These are phyloP conservation scores for Agrotis ipsilon DNA, from an alignment of 2,888 invertebrate species.

Conservation along the genomic window DNA sequence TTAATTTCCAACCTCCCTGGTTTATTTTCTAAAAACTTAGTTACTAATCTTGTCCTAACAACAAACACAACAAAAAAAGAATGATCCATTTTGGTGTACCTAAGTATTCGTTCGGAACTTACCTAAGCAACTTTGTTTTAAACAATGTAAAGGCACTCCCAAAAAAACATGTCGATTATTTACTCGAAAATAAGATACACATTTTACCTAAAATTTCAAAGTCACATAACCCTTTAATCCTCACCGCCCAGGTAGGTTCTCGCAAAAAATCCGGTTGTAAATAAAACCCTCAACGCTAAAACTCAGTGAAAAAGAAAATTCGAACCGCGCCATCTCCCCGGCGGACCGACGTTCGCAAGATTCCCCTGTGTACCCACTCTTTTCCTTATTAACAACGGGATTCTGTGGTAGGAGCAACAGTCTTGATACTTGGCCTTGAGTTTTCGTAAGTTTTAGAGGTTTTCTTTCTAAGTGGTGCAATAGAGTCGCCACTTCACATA, in stretches of 20 bases:
- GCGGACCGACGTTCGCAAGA: constrained; percentile 68
- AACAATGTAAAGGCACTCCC: too few species aligned
- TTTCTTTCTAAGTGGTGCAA: too few species aligned
- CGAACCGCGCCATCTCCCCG: constrained; percentile 63
- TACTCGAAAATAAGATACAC: not conserved
- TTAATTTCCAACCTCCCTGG: too few species aligned
- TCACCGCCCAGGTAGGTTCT: constrained; percentile 28
- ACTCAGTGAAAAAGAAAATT: constrained; percentile 80
- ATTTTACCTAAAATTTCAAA: constrained; percentile 28
- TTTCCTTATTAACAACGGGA: constrained; percentile 82
- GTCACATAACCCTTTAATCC: constrained; percentile 30
- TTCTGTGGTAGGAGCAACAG: constrained; percentile 53
- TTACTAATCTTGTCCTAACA: too few species aligned
- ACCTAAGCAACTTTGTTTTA: too few species aligned
- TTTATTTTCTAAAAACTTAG: too few species aligned
- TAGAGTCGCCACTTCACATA: too few species aligned
- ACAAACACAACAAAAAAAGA: too few species aligned
- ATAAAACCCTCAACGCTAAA: constrained; percentile 66
- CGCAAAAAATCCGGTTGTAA: constrained; percentile 60
- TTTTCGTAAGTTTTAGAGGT: not conserved
- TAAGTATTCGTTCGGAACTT: too few species aligned
- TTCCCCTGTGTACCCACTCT: constrained; percentile 76
- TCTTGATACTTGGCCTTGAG: constrained; percentile 68
- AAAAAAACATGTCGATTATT: too few species aligned
- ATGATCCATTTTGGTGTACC: too few species aligned